Base-by-base conservation (phyloP, 2,797 vertebrate genomes). In the Ctenopoma multispine region DNA sequence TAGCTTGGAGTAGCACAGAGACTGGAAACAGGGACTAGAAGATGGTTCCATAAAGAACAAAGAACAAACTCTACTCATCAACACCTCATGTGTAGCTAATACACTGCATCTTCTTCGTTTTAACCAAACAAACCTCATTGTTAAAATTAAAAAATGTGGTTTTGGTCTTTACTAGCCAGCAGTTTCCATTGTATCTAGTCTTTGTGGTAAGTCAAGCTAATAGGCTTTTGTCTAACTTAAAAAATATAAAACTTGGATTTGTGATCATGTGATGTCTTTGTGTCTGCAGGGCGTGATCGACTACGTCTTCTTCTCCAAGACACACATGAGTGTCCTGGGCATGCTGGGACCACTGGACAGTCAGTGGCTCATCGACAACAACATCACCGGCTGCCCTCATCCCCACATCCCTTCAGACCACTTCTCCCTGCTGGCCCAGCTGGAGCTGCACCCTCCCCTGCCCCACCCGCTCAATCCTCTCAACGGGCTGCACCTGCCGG, bases 271-370 rank as follows among this genome's bases (percentile, higher is more conserved):
- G 57, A 6, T 11, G 53, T 47, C 9, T 72, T 4, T 70, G 14
- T 73, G 49, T 77, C 69, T 18, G n/a, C 90, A 99, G 98, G 98
- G 98, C 31, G 97, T 99, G 85, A 99, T 99, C 87, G 97, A 99
- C 95, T 99, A 99, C 96, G 96, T 99, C 96, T 99, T 99, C 95
- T 99, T 97, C 95, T 98, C 97, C 83, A 96, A 96, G 95, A 97
- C 95, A 83, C 97, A 97, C 91, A 97, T 99, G 96, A 96, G 96
- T 75, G 96, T 97, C 79, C 94, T 98, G 72, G 98, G 98, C 38
- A 93, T 98, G 77, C 89, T 99, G 84, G 98, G 98, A 66, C 98
- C 98, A 71, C 94, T 99, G 92, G 97, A 99, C 93, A 95, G 95
- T 89, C 96, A 97, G 91, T 99, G 98, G 98, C 95, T 99, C 81